These are phyloP conservation scores for Sminthurides aquaticus DNA, from an alignment of 2,888 invertebrate genomes.

Conservation along the genomic window DNA sequence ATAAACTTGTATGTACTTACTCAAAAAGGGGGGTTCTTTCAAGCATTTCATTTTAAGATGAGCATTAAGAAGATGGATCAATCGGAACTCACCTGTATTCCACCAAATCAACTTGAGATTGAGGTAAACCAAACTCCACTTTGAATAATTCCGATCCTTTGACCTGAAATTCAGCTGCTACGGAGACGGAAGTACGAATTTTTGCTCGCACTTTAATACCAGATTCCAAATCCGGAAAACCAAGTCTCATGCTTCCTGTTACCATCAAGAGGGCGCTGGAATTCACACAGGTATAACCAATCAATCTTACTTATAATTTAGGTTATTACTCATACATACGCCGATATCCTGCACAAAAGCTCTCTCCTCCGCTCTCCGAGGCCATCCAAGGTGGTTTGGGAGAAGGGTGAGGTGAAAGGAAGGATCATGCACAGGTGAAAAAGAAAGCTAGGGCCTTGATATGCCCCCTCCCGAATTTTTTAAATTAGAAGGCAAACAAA, in stretches of 20 bases:
- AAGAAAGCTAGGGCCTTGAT: too few species aligned
- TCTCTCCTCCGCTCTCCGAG: background rate
- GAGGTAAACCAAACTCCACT: constrained; percentile 70
- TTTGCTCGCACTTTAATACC: constrained; percentile 78
- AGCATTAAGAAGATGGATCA: too few species aligned
- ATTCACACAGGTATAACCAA: background rate
- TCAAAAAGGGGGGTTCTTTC: too few species aligned
- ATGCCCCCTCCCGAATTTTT: too few species aligned
- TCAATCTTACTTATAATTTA: background rate
- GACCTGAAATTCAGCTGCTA: constrained; percentile 65
- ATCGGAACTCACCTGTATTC: constrained; percentile 35
- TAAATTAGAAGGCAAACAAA: too few species aligned
- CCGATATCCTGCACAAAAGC: background rate
- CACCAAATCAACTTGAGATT: constrained; percentile 70
- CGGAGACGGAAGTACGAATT: constrained; percentile 73
- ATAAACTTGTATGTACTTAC: too few species aligned
- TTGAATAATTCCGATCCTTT: constrained; percentile 61
- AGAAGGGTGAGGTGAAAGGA: too few species aligned
- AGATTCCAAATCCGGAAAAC: constrained; percentile 68
- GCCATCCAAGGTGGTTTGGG: too few species aligned
- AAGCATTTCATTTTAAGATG: too few species aligned
- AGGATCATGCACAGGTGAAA: too few species aligned
- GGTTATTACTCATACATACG: background rate
- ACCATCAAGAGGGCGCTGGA: constrained; percentile 73
- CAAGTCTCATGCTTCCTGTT: constrained; percentile 75